phyloP scores from a whole-genome alignment of 1,140 invertebrate species.

The Calliphora vicina region DNA sequence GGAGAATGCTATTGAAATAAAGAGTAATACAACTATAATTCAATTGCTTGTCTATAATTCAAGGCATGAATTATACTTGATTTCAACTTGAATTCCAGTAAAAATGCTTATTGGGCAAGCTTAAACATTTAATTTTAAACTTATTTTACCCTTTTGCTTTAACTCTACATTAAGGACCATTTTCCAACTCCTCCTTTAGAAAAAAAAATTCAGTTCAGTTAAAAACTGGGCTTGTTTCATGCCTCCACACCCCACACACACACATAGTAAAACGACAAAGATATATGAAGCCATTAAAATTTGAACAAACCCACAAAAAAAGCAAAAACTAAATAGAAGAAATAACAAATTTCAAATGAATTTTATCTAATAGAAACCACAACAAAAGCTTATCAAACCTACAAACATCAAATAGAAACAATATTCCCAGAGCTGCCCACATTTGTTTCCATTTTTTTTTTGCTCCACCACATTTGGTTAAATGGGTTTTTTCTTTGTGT shows the following conservation, averaged over 20 bases:
- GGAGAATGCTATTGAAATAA: too few relatives aligned
- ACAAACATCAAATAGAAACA: not conserved
- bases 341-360: not conserved
- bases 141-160: too few relatives aligned
- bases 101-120: too few relatives aligned
- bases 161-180: too few relatives aligned
- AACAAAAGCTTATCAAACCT: not conserved
- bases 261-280: not conserved
- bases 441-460: not conserved
- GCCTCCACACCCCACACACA: not conserved
- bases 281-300: not conserved
- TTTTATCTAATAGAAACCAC: not conserved
- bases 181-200: too few relatives aligned
- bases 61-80: too few relatives aligned
- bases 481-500: not conserved
- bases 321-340: not conserved
- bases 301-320: not conserved
- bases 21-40: too few relatives aligned
- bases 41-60: too few relatives aligned
- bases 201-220: not conserved
- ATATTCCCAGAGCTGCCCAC: not conserved
- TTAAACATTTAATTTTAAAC: too few relatives aligned
- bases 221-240: conserved; percentile 1
- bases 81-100: too few relatives aligned
- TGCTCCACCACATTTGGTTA: not conserved